These are phyloP conservation scores for Pseudochirops cupreus DNA, from an alignment of 2,797 vertebrate species.

Conservation along the genomic window DNA sequence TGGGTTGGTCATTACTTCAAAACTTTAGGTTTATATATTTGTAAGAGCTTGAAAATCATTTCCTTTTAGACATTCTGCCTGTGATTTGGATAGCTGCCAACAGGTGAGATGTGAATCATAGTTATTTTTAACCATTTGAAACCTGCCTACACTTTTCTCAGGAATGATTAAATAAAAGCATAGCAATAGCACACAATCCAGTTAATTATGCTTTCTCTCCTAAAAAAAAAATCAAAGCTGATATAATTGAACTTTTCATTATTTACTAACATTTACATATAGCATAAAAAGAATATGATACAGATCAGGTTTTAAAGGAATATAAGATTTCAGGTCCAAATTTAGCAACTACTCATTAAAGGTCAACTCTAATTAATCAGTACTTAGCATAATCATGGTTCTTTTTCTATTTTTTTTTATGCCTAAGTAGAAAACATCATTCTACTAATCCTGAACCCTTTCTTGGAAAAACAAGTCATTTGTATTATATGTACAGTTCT, in stretches of 20 bases:
- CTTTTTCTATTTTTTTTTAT: neutral
- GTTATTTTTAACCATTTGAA: neutral
- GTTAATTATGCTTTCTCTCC: neutral
- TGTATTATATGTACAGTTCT: neutral
- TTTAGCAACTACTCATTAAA: neutral
- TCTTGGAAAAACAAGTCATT: neutral
- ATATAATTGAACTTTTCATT: neutral
- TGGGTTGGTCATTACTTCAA: neutral
- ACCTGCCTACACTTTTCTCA: neutral
- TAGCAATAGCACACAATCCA: neutral
- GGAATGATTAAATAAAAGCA: neutral
- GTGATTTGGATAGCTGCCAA: neutral
- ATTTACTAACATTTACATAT: slow-evolving; percentile 2
- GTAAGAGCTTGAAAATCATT: neutral
- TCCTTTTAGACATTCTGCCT: neutral
- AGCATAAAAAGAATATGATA: neutral
- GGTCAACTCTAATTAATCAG: neutral
- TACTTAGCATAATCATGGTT: neutral
- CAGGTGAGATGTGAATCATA: neutral
- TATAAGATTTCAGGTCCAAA: neutral
- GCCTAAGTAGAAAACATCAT: neutral
- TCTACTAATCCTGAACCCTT: neutral
- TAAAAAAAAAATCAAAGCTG: neutral
- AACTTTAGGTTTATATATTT: neutral
- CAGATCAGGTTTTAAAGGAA: neutral